Percentiles rank a stretch among this genome's conserved stretches.
These are phyloP conservation scores for Stigmatopora nigra DNA, from an alignment of 2,113 vertebrate species.

Conservation along the genomic window DNA sequence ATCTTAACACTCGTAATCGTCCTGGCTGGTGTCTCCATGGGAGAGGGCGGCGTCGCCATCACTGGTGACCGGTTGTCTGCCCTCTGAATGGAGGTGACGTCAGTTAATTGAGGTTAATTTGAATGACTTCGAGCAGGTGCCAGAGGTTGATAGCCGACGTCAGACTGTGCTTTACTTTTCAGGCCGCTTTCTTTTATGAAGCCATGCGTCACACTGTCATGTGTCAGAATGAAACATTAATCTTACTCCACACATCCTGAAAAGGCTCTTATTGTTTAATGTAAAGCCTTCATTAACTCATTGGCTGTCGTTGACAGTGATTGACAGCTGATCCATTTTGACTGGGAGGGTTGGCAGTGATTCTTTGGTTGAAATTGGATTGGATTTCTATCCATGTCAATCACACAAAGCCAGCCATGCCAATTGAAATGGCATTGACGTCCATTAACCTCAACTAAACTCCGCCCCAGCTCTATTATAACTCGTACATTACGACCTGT, in stretches of 20 bases:
- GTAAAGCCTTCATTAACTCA: no score
- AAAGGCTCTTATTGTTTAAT: no score
- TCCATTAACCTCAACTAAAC: no score
- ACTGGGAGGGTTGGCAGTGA: no score
- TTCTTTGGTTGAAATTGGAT: no score
- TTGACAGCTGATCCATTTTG: no score
- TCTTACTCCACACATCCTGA: no score
- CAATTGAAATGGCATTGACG: no score
- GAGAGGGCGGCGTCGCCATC: background rate
- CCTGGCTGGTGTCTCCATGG: conserved; percentile 28
- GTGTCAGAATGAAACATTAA: background rate
- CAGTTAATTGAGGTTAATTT: conserved; percentile 59
- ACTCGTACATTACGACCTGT: no score
- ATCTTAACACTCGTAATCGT: conserved; percentile 42
- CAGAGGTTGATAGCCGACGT: conserved; percentile 29
- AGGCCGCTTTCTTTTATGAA: background rate
- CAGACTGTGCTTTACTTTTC: conserved; percentile 5
- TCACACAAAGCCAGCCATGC: no score
- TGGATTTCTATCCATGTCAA: no score
- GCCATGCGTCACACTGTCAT: conserved; percentile 5
- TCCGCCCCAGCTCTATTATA: background rate
- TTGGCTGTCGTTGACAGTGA: no score
- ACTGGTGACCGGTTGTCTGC: conserved; percentile 4
- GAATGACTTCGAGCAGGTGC: conserved; percentile 38
- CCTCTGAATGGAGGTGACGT: conserved; percentile 16